These are phyloP conservation scores for Nesometra sesokonis DNA, from an alignment of 35 echinoderm and acorn worm species.

Conservation along the genomic window DNA sequence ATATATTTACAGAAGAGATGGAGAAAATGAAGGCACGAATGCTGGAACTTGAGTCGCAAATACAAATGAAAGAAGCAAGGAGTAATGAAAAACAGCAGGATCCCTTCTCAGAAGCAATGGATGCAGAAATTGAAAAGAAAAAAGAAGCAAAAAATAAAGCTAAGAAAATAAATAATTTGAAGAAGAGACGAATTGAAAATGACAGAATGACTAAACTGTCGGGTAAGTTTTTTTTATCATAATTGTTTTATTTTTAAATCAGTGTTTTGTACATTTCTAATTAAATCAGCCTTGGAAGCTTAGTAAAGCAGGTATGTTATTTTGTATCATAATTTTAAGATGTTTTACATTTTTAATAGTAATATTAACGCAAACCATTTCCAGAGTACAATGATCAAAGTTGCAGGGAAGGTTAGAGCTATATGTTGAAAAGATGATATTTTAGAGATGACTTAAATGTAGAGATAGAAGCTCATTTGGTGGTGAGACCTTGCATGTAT, in stretches of 20 bases:
- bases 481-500: no score
- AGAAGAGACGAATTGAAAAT: background rate
- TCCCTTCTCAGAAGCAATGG: background rate
- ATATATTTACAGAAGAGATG: background rate
- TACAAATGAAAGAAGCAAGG: background rate
- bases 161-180: background rate
- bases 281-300: background rate
- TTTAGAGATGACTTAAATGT: no score
- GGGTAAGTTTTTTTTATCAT: background rate
- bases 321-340: no score
- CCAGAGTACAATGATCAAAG: no score
- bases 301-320: no score
- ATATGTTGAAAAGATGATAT: no score
- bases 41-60: background rate
- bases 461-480: no score
- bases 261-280: background rate
- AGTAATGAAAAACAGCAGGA: background rate
- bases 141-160: background rate
- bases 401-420: no score
- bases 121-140: background rate
- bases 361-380: no score
- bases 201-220: background rate
- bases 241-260: background rate
- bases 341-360: no score
- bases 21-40: background rate